phyloP scores from a whole-genome alignment of 2,113 vertebrate genomes.

The Pedetes capensis region DNA sequence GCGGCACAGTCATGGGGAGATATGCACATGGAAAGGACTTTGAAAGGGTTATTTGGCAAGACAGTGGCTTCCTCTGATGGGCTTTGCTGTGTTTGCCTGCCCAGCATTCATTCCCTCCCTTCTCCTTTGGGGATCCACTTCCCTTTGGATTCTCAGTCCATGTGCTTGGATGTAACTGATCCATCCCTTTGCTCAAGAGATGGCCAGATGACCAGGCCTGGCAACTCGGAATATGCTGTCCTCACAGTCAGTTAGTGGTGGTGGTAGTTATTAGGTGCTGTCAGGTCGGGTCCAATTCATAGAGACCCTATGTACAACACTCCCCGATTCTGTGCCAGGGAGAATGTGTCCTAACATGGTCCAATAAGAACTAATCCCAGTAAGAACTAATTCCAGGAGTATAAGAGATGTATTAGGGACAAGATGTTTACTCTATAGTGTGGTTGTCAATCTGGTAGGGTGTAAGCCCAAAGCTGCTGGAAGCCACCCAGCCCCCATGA shows the following conservation, averaged over 20 bases:
- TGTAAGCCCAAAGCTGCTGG: not conserved
- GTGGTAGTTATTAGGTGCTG: too few relatives aligned
- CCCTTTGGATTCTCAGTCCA: not conserved
- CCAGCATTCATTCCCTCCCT: not conserved
- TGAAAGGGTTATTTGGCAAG: not conserved
- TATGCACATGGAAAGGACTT: not conserved
- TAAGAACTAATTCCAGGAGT: not conserved
- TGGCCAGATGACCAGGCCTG: not conserved
- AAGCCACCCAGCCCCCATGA: not conserved
- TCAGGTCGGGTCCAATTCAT: too few relatives aligned
- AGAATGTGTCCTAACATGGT: not conserved
- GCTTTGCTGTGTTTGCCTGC: not conserved
- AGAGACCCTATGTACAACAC: too few relatives aligned
- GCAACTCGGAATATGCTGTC: not conserved
- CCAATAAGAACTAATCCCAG: not conserved
- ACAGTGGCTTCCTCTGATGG: not conserved
- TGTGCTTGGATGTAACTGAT: not conserved
- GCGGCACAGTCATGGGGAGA: not conserved
- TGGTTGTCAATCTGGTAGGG: not conserved
- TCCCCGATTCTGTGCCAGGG: too few relatives aligned
- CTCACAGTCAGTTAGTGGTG: too few relatives aligned
- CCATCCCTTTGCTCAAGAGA: not conserved
- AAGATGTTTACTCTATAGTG: not conserved
- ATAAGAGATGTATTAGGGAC: not conserved
- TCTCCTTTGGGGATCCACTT: not conserved